Evolutionary conservation across 2,113 vertebrate species (phyloP), one percentile per base, ranked within the genome.

Genomic region (Otus sunia): DNA sequence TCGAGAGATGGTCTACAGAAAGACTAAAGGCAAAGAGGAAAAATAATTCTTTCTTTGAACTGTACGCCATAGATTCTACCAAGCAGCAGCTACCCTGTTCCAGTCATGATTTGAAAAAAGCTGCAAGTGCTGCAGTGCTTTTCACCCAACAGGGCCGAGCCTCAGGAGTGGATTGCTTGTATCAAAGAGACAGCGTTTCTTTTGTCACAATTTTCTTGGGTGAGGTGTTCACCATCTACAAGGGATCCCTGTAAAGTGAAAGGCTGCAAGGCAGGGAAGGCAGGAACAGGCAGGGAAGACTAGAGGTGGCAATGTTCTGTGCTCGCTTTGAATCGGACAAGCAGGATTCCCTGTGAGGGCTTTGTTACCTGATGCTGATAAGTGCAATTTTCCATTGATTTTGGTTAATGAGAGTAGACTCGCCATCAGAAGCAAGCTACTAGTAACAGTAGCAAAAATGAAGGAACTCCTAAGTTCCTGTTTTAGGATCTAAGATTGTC

Each of bases 1-100:
- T 97, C 98, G 99, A 86, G 99, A 99, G 97, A 99, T 99, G 99
- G 99, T 99, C 50, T 99, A 99, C 98, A 98, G 99, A 88, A 99
- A 99, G 96, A 99, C 99, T 59, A 99, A 99, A 97, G 99, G 99
- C 93, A 99, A 99, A 96, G 99, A 99, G 30, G 99, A 99, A 90
- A 99, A 99, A 95, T 99, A 97, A 97, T 64, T 26, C 10, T 67
- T 47, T 41, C 13, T 34, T 29, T 72, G 91, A 82, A 60, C 72
- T 78, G 39, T 72, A 22, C 37, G 16, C 55, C 26, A 8, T 34
- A 69, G 34, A 29, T 37, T 88, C 74, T 78, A 68, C 55, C 47
- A 21, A 8, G 8, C 71, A 64, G 84, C 53, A 56, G 49, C 67
- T 52, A 20, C 34, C 8, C 29, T 12, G 26, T 56, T 50, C 59